Evolutionary conservation across 2,797 vertebrate species (phyloP), one percentile per base, ranked within the genome.

Genomic region (Anas bahamensis): DNA sequence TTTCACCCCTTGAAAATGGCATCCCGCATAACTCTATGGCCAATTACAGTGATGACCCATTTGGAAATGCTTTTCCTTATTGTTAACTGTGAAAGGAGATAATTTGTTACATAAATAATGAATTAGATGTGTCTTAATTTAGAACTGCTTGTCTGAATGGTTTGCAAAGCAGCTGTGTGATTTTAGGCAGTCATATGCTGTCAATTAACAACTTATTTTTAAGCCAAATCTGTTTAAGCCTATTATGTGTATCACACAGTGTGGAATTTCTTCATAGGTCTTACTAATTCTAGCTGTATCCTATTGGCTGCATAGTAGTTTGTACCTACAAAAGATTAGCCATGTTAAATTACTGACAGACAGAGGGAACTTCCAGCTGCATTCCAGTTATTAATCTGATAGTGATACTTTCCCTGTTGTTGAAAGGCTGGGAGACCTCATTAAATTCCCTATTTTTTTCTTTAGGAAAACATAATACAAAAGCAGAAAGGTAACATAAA

Each of bases 81-180:
- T 94, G 94, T 94, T 93, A 95, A 74, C 89, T 86, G 69, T 60
- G 83, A 95, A 95, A 92, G 68, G 72, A 94, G 95, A 96, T 91
- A 95, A 96, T 95, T 93, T 94, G 93, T 96, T 94, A 88, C 92
- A 82, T 97, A 96, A 97, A 97, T 97, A 97, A 94, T 97, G 91
- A 97, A 97, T 95, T 90, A 88, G 95, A 91, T 83, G 84, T 88
- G 89, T 97, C 95, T 96, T 95, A 52, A 56, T 80, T 68, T 94
- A 94, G 89, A 97, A 95, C 85, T 91, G 56, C 74, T 95, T 95
- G 95, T 95, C 82, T 84, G 88, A 96, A 92, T 75, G 72, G 90
- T 46, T 87, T 94, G 88, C 68, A 94, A 88, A 94, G 94, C 93
- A 84, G 74, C 82, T 86, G 90, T 96, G 93, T 94, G 95, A 93